Evolutionary conservation across 2,888 invertebrate genomes (phyloP), one percentile per base, ranked within the genome.

Genomic region (Petrophora chlorosata): DNA sequence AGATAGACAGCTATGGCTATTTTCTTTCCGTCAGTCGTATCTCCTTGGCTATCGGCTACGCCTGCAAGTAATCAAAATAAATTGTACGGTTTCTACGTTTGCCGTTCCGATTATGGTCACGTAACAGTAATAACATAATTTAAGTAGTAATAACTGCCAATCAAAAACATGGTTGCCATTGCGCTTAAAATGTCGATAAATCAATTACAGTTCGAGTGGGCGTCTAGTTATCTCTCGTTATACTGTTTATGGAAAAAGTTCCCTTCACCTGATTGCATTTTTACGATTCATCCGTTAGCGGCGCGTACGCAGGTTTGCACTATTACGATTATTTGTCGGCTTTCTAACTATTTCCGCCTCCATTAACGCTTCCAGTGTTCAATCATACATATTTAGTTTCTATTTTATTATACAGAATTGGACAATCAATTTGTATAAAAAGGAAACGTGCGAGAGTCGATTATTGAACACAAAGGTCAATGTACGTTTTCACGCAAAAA

Each of bases 1-100:
- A 97, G 90, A 72, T 96, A 96, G 32, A 98, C 97, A 2, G 96
- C 95, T 53, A 98, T 95, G 26, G 95, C 94, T 58, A 98, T 95
- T 71, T 95, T 92, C 84, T 97, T 97, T 40, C 98, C 96, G 64
- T 97, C 96, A 0, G 94, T 94, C 41, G 94, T 93, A 65, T 94
- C 93, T 13, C 92, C 91, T 67, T 92, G 86, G 61, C 92, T 93
- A 61, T 93, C 93, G 0, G 90, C 91, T 16, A 91, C 89, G 57
- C 90, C 90, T 90, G 66, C 54, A 57, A 65, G 51, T 5, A 23
- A 44, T 13, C 8, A 34, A 45, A 43, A 40, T 45, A 41, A 50
- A 45, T 46, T 38, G 5, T 33, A 3, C n/a, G 12, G 1, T 19
- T 13, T 25, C n/a, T 14, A 14, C 14, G 35, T 25, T 15, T 35